Evolutionary conservation across 1,140 invertebrate species (phyloP), one percentile per base, ranked within the genome.

Genomic region (Cyclina sinensis): DNA sequence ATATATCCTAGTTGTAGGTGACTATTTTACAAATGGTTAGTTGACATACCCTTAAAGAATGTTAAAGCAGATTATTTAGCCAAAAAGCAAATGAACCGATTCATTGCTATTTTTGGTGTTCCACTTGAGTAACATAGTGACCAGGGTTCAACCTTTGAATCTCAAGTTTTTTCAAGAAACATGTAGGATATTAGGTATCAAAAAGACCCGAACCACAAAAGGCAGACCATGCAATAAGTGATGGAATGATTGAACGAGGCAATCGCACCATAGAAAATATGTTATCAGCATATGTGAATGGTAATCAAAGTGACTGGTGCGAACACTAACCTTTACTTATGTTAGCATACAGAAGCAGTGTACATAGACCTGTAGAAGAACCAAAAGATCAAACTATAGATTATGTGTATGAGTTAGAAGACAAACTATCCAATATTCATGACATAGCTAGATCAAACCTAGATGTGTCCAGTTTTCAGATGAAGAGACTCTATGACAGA

Each of bases 211-310:
- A 30, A 89, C 93, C 0, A 90, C 91, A 16, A n/a, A 91, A 21
- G 92, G 90, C 57, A 90, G 91, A 48, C 93, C 92, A n/a, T 88
- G 94, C 65, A 85, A 89, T n/a, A n/a, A n/a, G n/a, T 14, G 93
- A 93, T 86, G 94, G 93, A 0, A 51, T 91, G n/a, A 59, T 79
- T n/a, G 93, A 94, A 82, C 43, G 88, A 16, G 30, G 82, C 7
- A 92, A 92, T 68, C 48, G 79, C 24, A 92, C 91, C 0, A 46
- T 94, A 1, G 51, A 88, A 32, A 65, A 65, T 39, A 91, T 92
- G 88, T 46, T 94, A n/a, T 86, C 83, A 14, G 88, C 89, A 24
- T 94, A 92, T 91, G 80, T 91, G 16, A 51, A 78, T 21, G 24
- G 84, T 14, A 32, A 73, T 30, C 89, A 93, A 62, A 79, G 65